Conservation (phyloP, 2,797 vertebrate genomes). For the Neosilurus mollespiculum region DNA sequence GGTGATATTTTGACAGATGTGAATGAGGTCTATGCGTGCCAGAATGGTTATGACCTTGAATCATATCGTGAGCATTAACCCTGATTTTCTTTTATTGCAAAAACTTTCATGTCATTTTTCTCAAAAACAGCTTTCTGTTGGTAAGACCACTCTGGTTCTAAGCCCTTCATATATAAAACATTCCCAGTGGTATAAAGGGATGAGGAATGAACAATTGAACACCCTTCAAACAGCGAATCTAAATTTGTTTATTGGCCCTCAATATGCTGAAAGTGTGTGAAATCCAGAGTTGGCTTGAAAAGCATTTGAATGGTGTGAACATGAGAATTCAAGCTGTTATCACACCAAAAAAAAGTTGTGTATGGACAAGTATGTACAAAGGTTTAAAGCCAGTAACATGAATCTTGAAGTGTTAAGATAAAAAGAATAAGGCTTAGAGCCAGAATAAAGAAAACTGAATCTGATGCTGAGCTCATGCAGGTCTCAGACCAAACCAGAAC, state of each 20-base stretch:
- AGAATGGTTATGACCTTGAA: too few relatives aligned
- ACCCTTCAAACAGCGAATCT: constrained; percentile 12
- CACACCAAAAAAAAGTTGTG: constrained; percentile 9
- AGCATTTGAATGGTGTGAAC: constrained; percentile 17
- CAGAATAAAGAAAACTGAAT: constrained; percentile 30
- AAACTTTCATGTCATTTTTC: too few relatives aligned
- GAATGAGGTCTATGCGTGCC: too few relatives aligned
- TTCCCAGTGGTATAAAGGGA: not conserved
- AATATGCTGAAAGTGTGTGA: constrained; percentile 23
- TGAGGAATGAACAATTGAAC: constrained; percentile 15
- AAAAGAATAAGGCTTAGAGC: constrained; percentile 23
- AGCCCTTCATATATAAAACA: not conserved
- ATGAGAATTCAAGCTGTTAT: constrained; percentile 8
- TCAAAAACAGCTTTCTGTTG: too few relatives aligned
- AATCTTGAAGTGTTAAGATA: constrained; percentile 20
- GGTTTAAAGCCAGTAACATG: constrained; percentile 13
- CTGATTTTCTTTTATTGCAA: too few relatives aligned
- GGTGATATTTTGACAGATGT: too few relatives aligned
- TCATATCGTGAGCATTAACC: too few relatives aligned
- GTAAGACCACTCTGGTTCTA: too few relatives aligned
- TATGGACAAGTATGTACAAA: not conserved
- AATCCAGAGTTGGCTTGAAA: constrained; percentile 14
- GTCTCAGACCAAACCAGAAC: constrained; percentile 10
- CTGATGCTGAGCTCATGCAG: constrained; percentile 5
- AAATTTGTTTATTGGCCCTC: constrained; percentile 26